Conservation (phyloP, 2,888 invertebrate genomes). For the Hoplodrina blanda region DNA sequence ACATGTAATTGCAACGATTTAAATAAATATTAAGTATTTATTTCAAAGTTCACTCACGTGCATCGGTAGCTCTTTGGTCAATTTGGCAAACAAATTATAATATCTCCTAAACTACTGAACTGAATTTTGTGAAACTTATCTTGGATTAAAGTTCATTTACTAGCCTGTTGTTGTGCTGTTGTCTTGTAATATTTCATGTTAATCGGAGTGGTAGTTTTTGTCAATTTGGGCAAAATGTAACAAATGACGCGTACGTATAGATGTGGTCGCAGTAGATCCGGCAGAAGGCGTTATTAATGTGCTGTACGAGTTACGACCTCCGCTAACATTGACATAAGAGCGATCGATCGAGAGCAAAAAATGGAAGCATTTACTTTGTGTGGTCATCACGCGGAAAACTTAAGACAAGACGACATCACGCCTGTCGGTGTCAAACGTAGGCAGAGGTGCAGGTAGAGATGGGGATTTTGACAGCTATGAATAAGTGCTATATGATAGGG, state of each 20-base stretch:
- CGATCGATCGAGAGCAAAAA: constrained; percentile 5
- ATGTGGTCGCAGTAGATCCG: background rate
- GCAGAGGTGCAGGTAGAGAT: no score
- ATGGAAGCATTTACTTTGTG: background rate
- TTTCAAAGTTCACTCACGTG: constrained; percentile 5
- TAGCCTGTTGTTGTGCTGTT: no score
- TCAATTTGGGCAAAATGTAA: background rate
- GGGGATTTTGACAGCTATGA: no score
- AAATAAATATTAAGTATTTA: constrained; percentile 1
- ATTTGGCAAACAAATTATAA: background rate
- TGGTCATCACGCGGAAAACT: background rate
- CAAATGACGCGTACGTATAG: no score
- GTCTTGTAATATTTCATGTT: background rate
- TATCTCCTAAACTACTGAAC: background rate
- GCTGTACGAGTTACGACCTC: constrained; percentile 26
- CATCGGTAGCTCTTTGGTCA: background rate
- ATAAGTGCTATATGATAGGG: no score
- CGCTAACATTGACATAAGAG: constrained; percentile 5
- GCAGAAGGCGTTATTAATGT: background rate
- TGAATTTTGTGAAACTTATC: background rate
- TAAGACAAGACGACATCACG: no score
- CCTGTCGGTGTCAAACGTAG: no score
- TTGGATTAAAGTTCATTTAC: background rate
- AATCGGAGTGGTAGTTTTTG: background rate
- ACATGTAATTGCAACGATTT: constrained; percentile 14